These are phyloP conservation scores for Ceratosolen solmsi DNA, from an alignment of 1,140 invertebrate genomes.

Conservation along the genomic window DNA sequence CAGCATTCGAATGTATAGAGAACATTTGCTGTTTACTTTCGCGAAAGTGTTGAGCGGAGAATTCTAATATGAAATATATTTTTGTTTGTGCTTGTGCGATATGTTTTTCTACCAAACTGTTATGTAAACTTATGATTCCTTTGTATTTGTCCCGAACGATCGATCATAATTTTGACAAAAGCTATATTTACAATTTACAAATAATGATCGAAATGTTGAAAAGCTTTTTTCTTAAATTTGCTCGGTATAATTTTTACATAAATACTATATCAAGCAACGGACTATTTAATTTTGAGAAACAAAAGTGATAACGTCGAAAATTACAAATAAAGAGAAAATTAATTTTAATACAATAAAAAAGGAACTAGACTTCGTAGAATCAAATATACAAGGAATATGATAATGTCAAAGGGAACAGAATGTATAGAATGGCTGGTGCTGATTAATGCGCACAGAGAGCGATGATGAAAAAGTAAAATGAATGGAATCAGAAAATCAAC, in stretches of 20 bases:
- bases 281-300: too few species aligned
- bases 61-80: background rate
- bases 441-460: too few species aligned
- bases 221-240: background rate
- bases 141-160: conserved; percentile 1
- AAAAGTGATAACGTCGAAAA: too few species aligned
- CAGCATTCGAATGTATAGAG: background rate
- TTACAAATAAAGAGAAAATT: too few species aligned
- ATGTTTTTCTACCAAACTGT: conserved; percentile 1
- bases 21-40: background rate
- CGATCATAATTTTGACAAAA: background rate
- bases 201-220: background rate
- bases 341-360: too few species aligned
- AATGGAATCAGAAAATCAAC: too few species aligned
- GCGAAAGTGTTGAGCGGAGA: background rate
- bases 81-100: background rate
- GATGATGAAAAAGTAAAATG: too few species aligned
- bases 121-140: background rate
- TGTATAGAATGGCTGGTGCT: background rate
- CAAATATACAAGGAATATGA: background rate
- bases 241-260: background rate
- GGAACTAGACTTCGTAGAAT: too few species aligned
- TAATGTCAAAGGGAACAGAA: background rate
- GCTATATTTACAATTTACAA: background rate
- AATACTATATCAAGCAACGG: too few species aligned